Evolutionary conservation across 2,797 vertebrate species (phyloP).

Genomic region (Morelia viridis): DNA sequence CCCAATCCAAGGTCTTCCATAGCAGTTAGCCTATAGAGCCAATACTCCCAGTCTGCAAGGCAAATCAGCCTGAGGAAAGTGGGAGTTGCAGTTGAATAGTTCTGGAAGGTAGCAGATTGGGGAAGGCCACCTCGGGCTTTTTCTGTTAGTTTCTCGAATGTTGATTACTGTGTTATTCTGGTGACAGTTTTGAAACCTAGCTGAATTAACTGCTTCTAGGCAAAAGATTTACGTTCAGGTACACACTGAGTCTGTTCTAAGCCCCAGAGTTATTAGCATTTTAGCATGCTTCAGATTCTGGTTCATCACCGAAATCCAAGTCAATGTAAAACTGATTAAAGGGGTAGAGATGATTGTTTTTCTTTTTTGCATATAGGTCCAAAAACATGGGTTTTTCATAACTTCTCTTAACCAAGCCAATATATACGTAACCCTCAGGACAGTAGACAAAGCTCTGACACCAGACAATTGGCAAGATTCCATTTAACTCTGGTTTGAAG

Average conservation of each 20-base stretch:
- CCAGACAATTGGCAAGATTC: background rate
- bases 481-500: background rate
- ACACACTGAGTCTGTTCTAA: background rate
- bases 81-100: background rate
- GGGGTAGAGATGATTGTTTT: background rate
- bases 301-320: background rate
- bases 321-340: background rate
- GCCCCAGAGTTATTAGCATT: background rate
- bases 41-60: background rate
- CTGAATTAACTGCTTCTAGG: constrained; percentile 2
- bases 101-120: background rate
- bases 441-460: background rate
- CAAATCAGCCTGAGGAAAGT: background rate
- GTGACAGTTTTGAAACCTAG: background rate
- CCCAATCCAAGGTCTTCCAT: background rate
- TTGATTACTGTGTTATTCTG: background rate
- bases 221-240: background rate
- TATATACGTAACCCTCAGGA: background rate
- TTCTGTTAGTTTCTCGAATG: constrained; percentile 25
- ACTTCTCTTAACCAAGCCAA: background rate
- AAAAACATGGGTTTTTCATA: background rate
- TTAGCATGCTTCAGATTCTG: background rate
- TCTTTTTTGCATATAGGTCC: background rate
- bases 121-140: background rate
- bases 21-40: background rate